phyloP scores from a whole-genome alignment of 2,797 vertebrate species.

The Aplochiton taeniatus region DNA sequence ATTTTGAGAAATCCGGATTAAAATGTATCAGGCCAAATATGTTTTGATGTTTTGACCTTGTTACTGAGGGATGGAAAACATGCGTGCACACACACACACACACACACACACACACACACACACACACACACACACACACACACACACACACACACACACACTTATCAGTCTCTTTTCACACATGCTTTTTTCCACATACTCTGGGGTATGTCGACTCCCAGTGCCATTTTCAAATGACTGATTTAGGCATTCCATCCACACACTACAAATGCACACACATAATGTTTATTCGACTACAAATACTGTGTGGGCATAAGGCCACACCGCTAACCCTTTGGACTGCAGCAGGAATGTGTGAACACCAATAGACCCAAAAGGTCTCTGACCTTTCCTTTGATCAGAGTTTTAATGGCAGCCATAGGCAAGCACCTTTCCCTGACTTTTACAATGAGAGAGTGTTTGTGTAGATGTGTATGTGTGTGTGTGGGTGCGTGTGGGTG shows the following conservation, averaged over 20 bases:
- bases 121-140: slow-evolving; percentile 14
- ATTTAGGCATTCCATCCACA: slow-evolving; percentile 37
- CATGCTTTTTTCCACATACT: not conserved
- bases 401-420: slow-evolving; percentile 42
- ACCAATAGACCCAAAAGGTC: slow-evolving; percentile 13
- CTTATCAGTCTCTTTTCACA: slow-evolving; percentile 1
- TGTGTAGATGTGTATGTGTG: slow-evolving; percentile 25
- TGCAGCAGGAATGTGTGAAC: not conserved
- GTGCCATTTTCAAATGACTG: slow-evolving; percentile 12
- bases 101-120: slow-evolving; percentile 15
- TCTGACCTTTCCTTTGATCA: slow-evolving; percentile 28
- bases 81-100: slow-evolving; percentile 11
- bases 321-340: no score
- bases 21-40: slow-evolving; percentile 73
- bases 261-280: slow-evolving; percentile 32
- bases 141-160: slow-evolving; percentile 24
- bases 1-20: slow-evolving; percentile 78
- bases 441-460: slow-evolving; percentile 20
- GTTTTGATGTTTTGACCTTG: slow-evolving; percentile 76
- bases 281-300: not conserved
- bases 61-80: slow-evolving; percentile 59
- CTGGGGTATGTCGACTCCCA: no score
- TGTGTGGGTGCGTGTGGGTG: slow-evolving; percentile 4
- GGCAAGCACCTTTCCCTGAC: slow-evolving; percentile 33
- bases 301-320: no score